A percentile compares a stretch with the other conserved stretches of the same genome.
These are phyloP conservation scores for Octodon degus DNA, from an alignment of 2,113 vertebrate species.

Conservation along the genomic window DNA sequence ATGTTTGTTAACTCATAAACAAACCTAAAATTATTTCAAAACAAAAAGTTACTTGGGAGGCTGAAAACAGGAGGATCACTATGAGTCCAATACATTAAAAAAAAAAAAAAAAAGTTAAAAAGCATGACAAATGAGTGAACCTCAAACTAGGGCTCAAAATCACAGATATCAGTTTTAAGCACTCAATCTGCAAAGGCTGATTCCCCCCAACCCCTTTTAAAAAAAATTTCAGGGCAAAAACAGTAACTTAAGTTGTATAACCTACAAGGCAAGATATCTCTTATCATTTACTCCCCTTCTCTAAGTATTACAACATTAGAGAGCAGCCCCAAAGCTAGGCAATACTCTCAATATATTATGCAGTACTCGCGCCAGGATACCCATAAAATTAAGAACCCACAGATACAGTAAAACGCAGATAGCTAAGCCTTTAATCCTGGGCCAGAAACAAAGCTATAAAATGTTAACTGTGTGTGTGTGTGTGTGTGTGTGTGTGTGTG, in stretches of 20 bases:
- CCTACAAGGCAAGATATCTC: neutral
- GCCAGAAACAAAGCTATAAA: constrained; percentile 23
- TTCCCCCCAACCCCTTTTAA: neutral
- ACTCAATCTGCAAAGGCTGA: neutral
- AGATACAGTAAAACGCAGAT: constrained; percentile 28
- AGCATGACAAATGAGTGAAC: neutral
- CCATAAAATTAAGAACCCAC: neutral
- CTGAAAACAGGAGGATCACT: too few species aligned
- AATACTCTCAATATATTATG: neutral
- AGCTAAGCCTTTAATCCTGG: neutral
- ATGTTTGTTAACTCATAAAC: neutral
- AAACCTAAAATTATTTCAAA: constrained; percentile 55
- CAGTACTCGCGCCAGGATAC: neutral
- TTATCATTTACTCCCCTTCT: neutral
- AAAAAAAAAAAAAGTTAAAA: constrained; percentile 34
- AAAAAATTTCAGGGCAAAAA: neutral
- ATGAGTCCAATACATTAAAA: too few species aligned
- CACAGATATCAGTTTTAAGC: constrained; percentile 15
- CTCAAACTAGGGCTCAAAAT: neutral
- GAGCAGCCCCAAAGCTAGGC: neutral
- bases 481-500: neutral
- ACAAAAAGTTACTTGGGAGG: neutral
- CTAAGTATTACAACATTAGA: constrained; percentile 7
- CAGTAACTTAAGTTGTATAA: constrained; percentile 36
- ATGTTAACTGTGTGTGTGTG: neutral